Percentiles rank a stretch among this genome's conserved stretches.
These are phyloP conservation scores for Clupea harengus DNA, from an alignment of 2,113 vertebrate species.

Conservation along the genomic window DNA sequence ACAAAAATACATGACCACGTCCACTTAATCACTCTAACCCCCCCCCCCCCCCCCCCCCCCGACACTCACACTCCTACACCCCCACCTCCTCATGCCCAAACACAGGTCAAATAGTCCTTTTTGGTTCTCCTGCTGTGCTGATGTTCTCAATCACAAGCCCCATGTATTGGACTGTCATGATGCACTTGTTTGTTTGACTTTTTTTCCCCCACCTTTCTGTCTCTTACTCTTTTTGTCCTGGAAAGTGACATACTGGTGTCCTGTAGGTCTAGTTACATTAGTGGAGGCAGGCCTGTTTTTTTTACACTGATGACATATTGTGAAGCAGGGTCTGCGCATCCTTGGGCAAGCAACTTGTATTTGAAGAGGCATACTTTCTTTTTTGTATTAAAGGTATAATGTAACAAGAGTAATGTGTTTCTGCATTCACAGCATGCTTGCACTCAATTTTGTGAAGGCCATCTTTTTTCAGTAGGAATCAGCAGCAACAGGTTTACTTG, in stretches of 20 bases:
- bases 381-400: too few relatives aligned
- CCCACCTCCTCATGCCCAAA: not conserved
- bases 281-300: too few relatives aligned
- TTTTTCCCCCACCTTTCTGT: not conserved
- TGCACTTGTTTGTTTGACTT: not conserved
- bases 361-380: too few relatives aligned
- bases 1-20: constrained; percentile 59
- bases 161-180: not conserved
- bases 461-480: too few relatives aligned
- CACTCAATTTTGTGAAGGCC: too few relatives aligned
- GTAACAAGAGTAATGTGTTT: too few relatives aligned
- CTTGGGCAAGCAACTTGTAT: too few relatives aligned
- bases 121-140: not conserved
- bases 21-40: constrained; percentile 59
- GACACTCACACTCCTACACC: not conserved
- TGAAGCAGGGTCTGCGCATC: too few relatives aligned
- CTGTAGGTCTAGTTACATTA: not conserved
- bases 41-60: constrained; percentile 27
- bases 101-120: not conserved
- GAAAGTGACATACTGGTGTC: not conserved
- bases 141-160: not conserved
- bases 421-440: too few relatives aligned
- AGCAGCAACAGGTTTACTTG: too few relatives aligned
- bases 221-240: not conserved
- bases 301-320: too few relatives aligned